Percentiles rank a stretch among this genome's conserved stretches.
Evolutionary conservation across 2,113 vertebrate genomes (phyloP).

Genomic region (Poecilia latipinna): DNA sequence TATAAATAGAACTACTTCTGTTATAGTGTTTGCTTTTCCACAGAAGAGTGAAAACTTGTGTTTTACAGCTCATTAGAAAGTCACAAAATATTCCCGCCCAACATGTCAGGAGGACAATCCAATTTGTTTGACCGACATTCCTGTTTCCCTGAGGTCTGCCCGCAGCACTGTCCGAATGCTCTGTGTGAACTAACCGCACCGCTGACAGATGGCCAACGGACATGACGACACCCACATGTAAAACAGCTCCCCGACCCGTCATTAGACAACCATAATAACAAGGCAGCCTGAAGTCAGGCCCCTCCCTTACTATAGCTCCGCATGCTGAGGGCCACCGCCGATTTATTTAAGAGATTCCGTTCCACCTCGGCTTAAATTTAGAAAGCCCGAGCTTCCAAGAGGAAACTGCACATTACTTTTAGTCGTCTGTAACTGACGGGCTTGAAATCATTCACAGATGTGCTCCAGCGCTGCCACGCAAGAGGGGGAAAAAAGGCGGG

Average conservation of each 20-base stretch:
- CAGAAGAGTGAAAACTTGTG: not conserved
- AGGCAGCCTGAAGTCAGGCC: conserved; percentile 50
- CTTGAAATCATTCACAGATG: conserved; percentile 74
- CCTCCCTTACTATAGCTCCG: conserved; percentile 40
- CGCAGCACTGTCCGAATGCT: conserved; percentile 14
- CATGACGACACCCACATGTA: conserved; percentile 49
- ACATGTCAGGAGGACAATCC: conserved; percentile 5
- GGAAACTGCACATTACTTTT: conserved; percentile 43
- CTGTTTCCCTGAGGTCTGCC: conserved; percentile 21
- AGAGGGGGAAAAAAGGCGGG: conserved; percentile 42
- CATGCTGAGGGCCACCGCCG: conserved; percentile 29
- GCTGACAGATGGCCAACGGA: conserved; percentile 18
- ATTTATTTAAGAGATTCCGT: conserved; percentile 56
- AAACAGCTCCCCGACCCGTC: conserved; percentile 40
- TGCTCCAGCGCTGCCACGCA: conserved; percentile 61
- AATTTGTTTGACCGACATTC: conserved; percentile 22
- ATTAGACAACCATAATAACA: conserved; percentile 68
- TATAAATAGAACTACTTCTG: conserved; percentile 59
- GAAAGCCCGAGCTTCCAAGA: conserved; percentile 32
- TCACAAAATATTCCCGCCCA: not conserved
- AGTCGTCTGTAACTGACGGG: conserved; percentile 43
- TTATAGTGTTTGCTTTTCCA: conserved; percentile 31
- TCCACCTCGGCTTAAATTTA: conserved; percentile 63
- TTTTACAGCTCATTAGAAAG: conserved; percentile 17
- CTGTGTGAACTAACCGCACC: conserved; percentile 32